Base-by-base conservation (phyloP, 2,113 vertebrate genomes). In the Litocranius walleri region DNA sequence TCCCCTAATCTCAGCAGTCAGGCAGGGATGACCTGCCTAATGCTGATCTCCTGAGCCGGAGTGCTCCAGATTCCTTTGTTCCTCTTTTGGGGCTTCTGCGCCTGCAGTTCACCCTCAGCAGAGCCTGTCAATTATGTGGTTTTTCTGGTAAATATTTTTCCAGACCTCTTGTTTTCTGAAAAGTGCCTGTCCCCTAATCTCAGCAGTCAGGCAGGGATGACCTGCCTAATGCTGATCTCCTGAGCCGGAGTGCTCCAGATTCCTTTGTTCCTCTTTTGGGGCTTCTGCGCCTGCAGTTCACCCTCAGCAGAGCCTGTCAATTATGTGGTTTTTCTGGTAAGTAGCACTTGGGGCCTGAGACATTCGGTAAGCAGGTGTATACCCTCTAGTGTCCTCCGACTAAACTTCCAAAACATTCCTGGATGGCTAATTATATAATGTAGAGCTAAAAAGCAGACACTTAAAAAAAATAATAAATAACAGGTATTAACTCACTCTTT, bases 1-100 rank as follows among this genome's bases (percentile, higher is more conserved):
- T 91, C 67, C 67, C 64, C 64, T 95, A 64, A 90, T 88, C 90
- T 90, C 90, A 96, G 71, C 80, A 95, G 78, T 71, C 88, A 93
- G 77, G 59, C 27, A 48, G 25, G 61, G 74, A 93, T 81, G 92
- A 97, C 84, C 57, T 92, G 40, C 29, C 96, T 95, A 84, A 61
- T 71, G 71, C 71, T 96, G 95, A 50, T 95, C 59, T 88, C 64
- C 64, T 40, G 25, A 95, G 83, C 54, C 25, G 29, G 88, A 50
- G 88, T 74, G 45, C 71, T 96, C 71, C 62, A 45, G 56, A 50
- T 13, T 48, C 48, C 30, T 94, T 95, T 90, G 93, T 40, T 7
- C 59, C 54, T 82, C 90, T 93, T 94, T 21, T 21, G 83, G 59
- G 90, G 52, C 81, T 84, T 90, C 48, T 67, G 88, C 0, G 7